Evolutionary conservation across 1,140 invertebrate genomes (phyloP).

Genomic region (Aphelenchoides fujianensis): DNA sequence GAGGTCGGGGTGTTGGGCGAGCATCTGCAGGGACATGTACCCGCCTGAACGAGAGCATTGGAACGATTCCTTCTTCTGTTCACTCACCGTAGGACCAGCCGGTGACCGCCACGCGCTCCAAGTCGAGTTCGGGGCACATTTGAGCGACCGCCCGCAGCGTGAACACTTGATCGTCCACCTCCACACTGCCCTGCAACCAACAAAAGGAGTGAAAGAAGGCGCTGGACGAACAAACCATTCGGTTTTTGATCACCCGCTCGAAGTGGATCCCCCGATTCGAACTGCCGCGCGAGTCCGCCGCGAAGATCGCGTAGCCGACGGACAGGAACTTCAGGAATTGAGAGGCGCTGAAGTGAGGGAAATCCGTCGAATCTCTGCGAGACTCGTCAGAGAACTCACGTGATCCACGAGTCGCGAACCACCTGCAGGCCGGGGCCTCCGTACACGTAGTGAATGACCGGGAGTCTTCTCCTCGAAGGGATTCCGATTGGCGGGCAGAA

Average conservation of each 20-base stretch:
- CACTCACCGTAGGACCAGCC: conserved; percentile 97
- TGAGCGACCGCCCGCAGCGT: conserved; percentile 82
- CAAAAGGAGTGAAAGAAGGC: conserved; percentile 1
- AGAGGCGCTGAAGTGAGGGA: conserved; percentile 39
- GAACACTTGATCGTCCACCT: conserved; percentile 92
- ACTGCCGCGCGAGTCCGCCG: conserved; percentile 90
- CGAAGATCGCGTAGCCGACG: conserved; percentile 91
- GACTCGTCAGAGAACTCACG: conserved; percentile 30
- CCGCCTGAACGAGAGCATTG: conserved; percentile 72
- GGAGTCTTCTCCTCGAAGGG: conserved; percentile 85
- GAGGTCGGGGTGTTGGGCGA: conserved; percentile 53
- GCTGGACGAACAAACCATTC: conserved; percentile 69
- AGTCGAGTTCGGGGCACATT: conserved; percentile 74
- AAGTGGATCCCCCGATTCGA: conserved; percentile 84
- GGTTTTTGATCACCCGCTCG: conserved; percentile 80
- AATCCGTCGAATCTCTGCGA: conserved; percentile 17
- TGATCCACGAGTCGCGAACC: conserved; percentile 73
- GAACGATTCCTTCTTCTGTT: conserved; percentile 71
- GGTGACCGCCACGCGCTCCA: conserved; percentile 85
- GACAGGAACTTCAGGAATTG: conserved; percentile 75
- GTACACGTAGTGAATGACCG: conserved; percentile 91
- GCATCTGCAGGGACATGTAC: conserved; percentile 47
- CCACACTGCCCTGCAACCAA: conserved; percentile 78
- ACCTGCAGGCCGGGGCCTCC: conserved; percentile 92
- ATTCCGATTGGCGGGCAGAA: conserved; percentile 65